Percentiles rank a stretch among this genome's conserved stretches.
phyloP scores from a whole-genome alignment of 2,113 vertebrate species.

The Forbesichthys agassizii region DNA sequence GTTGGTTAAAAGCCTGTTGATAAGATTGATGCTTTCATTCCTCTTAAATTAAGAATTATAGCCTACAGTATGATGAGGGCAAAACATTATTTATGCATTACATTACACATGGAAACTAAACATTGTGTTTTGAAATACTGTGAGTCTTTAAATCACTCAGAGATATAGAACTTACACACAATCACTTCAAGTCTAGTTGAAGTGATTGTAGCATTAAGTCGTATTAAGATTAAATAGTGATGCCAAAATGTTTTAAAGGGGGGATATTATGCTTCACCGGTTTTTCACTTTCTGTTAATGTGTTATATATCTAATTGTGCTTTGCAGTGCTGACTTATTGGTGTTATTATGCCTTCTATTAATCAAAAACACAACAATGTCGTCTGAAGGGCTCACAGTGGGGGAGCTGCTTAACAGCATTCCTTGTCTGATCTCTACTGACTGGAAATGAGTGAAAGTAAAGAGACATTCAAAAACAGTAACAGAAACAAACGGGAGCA shows the following conservation, averaged over 20 bases:
- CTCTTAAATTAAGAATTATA: too few species aligned
- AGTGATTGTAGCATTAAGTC: too few species aligned
- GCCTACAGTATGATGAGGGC: too few species aligned
- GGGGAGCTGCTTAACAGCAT: slow-evolving; percentile 32
- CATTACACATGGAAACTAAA: neutral
- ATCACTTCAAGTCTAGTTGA: too few species aligned
- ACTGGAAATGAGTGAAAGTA: slow-evolving; percentile 41
- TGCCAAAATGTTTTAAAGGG: too few species aligned
- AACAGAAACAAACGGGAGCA: slow-evolving; percentile 23
- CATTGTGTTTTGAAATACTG: too few species aligned
- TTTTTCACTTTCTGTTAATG: too few species aligned
- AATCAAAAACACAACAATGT: slow-evolving; percentile 51
- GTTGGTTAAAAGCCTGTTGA: slow-evolving; percentile 11
- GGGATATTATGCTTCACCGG: too few species aligned
- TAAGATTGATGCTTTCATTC: neutral
- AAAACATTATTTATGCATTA: neutral
- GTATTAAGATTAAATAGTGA: too few species aligned
- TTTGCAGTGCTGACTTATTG: slow-evolving; percentile 34
- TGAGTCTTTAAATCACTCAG: too few species aligned
- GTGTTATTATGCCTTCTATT: slow-evolving; percentile 52
- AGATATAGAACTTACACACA: too few species aligned
- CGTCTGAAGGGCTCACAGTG: slow-evolving; percentile 38
- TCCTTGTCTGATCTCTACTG: slow-evolving; percentile 42
- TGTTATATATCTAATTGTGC: too few species aligned
- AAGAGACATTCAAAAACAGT: neutral